Conservation (phyloP, 2,797 vertebrate species). For the Sebastiscus tertius region DNA sequence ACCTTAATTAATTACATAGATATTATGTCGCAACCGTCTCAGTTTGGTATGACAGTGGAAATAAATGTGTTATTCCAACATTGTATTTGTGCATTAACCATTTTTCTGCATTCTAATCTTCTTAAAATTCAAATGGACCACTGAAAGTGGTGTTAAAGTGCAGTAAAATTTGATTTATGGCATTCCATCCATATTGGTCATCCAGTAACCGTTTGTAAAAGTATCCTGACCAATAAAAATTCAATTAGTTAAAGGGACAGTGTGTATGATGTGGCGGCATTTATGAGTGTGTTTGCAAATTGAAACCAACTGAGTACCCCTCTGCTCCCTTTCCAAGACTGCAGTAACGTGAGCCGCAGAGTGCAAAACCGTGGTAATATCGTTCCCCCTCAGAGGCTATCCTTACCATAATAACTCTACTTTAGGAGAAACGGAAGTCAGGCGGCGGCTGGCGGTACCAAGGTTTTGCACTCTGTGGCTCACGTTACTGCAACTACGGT, state of each 20-base stretch:
- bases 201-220: background rate
- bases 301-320: too few species aligned
- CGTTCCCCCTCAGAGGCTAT: too few species aligned
- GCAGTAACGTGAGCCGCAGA: too few species aligned
- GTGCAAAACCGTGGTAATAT: too few species aligned
- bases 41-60: conserved; percentile 2
- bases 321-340: too few species aligned
- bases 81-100: conserved; percentile 31
- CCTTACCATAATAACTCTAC: too few species aligned
- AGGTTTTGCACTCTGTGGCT: too few species aligned
- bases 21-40: background rate
- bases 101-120: conserved; percentile 16
- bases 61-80: background rate
- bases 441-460: too few species aligned
- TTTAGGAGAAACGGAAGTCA: too few species aligned
- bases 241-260: background rate
- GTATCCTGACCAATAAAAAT: background rate
- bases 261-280: too few species aligned
- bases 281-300: too few species aligned
- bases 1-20: background rate
- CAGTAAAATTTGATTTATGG: background rate
- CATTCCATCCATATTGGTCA: conserved; percentile 8
- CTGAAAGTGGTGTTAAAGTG: background rate
- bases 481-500: too few species aligned
- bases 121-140: conserved; percentile 13